Percentiles rank a stretch among this genome's conserved stretches.
phyloP scores from a whole-genome alignment of 2,797 vertebrate genomes.

The Vireo griseus region DNA sequence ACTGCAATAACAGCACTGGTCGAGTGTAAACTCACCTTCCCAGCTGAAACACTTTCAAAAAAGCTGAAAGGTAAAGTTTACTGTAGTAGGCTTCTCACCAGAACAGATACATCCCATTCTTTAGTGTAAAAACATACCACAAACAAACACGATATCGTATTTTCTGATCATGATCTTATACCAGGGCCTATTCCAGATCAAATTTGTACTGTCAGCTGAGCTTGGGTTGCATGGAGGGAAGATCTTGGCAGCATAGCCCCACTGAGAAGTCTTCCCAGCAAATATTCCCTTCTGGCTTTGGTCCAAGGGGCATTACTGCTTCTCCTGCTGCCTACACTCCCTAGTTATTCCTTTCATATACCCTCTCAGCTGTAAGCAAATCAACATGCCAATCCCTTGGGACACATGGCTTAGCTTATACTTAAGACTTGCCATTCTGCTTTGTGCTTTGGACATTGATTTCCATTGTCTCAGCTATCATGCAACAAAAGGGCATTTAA shows the following conservation, averaged over 20 bases:
- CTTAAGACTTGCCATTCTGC: constrained; percentile 54
- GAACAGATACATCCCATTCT: not conserved
- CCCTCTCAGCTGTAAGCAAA: constrained; percentile 60
- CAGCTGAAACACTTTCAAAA: not conserved
- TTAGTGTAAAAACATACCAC: not conserved
- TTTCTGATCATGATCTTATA: not conserved
- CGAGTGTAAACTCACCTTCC: not conserved
- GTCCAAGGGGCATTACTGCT: constrained; percentile 26
- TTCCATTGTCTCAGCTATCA: constrained; percentile 66
- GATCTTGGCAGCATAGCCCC: not conserved
- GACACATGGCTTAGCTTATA: constrained; percentile 49
- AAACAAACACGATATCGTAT: not conserved
- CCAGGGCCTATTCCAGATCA: not conserved
- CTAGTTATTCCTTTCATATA: constrained; percentile 33
- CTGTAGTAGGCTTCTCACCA: not conserved
- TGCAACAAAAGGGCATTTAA: constrained; percentile 61
- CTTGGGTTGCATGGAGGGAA: not conserved
- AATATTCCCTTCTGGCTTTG: not conserved
- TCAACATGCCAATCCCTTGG: constrained; percentile 58
- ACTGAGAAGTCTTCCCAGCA: not conserved
- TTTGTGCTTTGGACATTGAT: constrained; percentile 59
- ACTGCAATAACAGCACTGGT: not conserved
- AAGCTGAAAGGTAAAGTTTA: not conserved
- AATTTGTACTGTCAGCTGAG: not conserved
- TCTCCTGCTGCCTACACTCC: not conserved